phyloP scores from a whole-genome alignment of 2,888 invertebrate genomes.

The Lacanobia wlatinum region DNA sequence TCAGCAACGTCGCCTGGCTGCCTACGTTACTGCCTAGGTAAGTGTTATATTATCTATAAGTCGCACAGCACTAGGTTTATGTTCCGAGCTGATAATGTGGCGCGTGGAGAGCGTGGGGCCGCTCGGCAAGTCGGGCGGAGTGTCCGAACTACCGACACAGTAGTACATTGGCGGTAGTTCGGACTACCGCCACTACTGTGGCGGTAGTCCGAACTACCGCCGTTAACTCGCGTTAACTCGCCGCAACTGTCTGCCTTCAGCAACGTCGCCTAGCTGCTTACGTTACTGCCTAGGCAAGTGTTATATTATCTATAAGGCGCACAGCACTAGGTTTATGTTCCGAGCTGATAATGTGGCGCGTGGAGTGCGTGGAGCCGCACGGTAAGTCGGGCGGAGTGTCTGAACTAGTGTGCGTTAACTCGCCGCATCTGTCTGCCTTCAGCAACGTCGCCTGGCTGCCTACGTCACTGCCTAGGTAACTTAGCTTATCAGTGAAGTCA shows the following conservation, averaged over 20 bases:
- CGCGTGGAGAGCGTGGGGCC: conserved; percentile 99
- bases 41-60: neutral
- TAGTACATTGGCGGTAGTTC: too few species aligned
- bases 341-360: conserved; percentile 99
- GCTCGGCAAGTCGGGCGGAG: conserved; percentile 98
- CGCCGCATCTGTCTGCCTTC: conserved; percentile 98
- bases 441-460: conserved; percentile 99
- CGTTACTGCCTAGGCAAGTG: conserved; percentile 96
- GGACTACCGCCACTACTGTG: too few species aligned
- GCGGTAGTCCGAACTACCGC: conserved; percentile 98
- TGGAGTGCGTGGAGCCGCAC: conserved; percentile 99
- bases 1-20: conserved; percentile 99
- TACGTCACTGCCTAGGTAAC: conserved; percentile 96
- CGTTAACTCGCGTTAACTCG: conserved; percentile 99
- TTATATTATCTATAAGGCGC: too few species aligned
- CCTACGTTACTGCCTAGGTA: conserved; percentile 98
- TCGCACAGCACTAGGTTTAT: too few species aligned
- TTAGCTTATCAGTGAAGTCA: too few species aligned
- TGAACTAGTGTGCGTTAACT: conserved; percentile 99
- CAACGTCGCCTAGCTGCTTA: conserved; percentile 99
- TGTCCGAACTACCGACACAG: too few species aligned
- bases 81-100: conserved; percentile 99
- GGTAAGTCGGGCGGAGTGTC: conserved; percentile 99
- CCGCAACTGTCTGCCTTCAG: conserved; percentile 98
- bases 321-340: conserved; percentile 89